Percentiles rank a stretch among this genome's conserved stretches.
Conservation (phyloP, 1,140 invertebrate species). For the Lepidurus couesii region DNA sequence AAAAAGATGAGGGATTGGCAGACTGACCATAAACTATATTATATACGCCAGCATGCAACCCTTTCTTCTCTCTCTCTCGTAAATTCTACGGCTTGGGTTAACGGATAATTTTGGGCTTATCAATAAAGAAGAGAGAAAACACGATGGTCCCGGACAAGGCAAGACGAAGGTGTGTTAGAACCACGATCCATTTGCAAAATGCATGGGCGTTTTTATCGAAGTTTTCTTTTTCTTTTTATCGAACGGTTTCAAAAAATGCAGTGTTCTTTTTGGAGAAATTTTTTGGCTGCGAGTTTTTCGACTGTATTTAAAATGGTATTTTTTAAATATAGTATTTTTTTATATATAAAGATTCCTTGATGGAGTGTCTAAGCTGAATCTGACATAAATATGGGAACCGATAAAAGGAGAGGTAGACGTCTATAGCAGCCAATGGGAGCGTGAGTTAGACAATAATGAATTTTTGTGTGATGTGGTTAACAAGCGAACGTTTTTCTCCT, state of each 20-base stretch:
- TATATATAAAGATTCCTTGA: no score
- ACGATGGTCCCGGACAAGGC: not conserved
- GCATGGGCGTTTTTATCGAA: no score
- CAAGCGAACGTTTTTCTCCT: no score
- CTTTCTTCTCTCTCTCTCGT: constrained; percentile 1
- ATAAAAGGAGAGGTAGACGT: not conserved
- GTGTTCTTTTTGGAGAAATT: no score
- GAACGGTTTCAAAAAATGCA: no score
- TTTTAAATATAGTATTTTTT: no score
- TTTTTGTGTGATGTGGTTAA: not conserved
- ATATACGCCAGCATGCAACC: not conserved
- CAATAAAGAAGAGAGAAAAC: constrained; percentile 8
- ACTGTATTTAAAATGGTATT: not conserved
- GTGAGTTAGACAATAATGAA: not conserved
- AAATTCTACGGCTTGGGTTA: not conserved
- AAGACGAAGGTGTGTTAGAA: not conserved
- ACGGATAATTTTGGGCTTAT: not conserved
- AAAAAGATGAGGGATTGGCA: not conserved
- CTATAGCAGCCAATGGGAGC: not conserved
- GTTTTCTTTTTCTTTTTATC: no score
- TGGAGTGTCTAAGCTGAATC: not conserved
- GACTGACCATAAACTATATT: constrained; percentile 3
- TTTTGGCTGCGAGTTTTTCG: no score
- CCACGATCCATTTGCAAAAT: no score
- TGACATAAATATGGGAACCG: not conserved